phyloP scores from a whole-genome alignment of 2,888 invertebrate genomes.

The Strigamia transsilvanica region DNA sequence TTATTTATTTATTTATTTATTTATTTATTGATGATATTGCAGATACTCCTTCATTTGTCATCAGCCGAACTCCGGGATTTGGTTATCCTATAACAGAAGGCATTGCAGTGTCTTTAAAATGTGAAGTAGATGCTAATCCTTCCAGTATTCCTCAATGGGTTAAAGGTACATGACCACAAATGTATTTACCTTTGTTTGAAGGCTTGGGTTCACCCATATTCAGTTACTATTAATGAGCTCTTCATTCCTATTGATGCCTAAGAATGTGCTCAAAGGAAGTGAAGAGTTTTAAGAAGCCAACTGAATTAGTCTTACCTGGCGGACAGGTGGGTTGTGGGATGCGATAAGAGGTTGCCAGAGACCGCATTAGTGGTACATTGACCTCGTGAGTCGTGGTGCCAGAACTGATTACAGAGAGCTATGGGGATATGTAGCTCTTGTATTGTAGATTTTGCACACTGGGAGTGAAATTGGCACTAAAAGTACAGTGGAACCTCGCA shows the following conservation, averaged over 20 bases:
- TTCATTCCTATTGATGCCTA: too few relatives aligned
- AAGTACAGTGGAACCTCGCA: too few relatives aligned
- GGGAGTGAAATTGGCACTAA: too few relatives aligned
- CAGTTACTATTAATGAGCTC: not conserved
- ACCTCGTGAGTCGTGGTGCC: too few relatives aligned
- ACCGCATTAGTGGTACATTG: too few relatives aligned
- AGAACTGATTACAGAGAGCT: not conserved
- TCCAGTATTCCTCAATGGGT: slow-evolving; percentile 86
- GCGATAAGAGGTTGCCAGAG: not conserved
- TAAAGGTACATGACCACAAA: slow-evolving; percentile 69
- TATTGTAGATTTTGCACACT: too few relatives aligned
- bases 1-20: slow-evolving; percentile 53
- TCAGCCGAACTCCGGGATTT: slow-evolving; percentile 91
- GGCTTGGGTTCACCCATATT: too few relatives aligned
- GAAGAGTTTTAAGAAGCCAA: too few relatives aligned
- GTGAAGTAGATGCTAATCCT: slow-evolving; percentile 93
- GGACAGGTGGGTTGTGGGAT: not conserved
- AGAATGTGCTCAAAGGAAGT: too few relatives aligned
- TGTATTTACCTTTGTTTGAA: too few relatives aligned
- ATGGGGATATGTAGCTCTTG: too few relatives aligned
- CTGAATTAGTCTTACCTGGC: too few relatives aligned
- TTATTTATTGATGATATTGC: slow-evolving; percentile 61
- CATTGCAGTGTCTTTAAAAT: slow-evolving; percentile 86
- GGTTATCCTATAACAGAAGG: slow-evolving; percentile 88
- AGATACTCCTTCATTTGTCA: slow-evolving; percentile 93